Conservation (phyloP, 2,113 vertebrate genomes). For the Myrmecobius fasciatus region DNA sequence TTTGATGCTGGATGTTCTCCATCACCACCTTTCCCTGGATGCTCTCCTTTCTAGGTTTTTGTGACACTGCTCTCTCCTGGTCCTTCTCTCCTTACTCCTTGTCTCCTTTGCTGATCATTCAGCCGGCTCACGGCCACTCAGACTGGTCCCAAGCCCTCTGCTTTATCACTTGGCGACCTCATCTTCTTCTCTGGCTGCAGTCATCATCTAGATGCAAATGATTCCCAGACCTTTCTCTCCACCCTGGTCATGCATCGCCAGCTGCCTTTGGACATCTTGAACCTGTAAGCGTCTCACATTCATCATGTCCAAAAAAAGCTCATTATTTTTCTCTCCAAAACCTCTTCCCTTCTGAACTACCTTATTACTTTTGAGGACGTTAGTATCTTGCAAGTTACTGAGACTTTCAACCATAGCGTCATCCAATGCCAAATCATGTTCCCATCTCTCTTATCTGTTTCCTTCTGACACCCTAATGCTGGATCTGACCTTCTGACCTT, state of each 20-base stretch:
- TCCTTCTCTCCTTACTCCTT: background rate
- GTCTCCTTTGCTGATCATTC: background rate
- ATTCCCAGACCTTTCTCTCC: background rate
- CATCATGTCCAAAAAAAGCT: background rate
- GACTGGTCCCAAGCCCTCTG: background rate
- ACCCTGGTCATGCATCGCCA: background rate
- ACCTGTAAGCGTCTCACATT: background rate
- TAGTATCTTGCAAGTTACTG: background rate
- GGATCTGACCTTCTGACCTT: no score
- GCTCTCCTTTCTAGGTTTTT: background rate
- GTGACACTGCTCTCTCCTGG: background rate
- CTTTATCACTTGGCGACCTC: background rate
- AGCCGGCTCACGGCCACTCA: background rate
- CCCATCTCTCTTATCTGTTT: background rate
- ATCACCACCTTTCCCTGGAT: background rate
- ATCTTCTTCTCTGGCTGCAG: background rate
- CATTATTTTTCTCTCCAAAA: background rate
- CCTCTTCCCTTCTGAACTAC: background rate
- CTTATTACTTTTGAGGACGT: background rate
- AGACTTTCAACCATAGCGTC: background rate
- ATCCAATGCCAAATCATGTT: background rate
- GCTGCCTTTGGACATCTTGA: background rate
- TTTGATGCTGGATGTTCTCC: no score
- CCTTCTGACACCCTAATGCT: background rate
- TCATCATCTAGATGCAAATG: background rate